phyloP scores from a whole-genome alignment of 2,888 invertebrate species.

The Trissolcus brochymenae region DNA sequence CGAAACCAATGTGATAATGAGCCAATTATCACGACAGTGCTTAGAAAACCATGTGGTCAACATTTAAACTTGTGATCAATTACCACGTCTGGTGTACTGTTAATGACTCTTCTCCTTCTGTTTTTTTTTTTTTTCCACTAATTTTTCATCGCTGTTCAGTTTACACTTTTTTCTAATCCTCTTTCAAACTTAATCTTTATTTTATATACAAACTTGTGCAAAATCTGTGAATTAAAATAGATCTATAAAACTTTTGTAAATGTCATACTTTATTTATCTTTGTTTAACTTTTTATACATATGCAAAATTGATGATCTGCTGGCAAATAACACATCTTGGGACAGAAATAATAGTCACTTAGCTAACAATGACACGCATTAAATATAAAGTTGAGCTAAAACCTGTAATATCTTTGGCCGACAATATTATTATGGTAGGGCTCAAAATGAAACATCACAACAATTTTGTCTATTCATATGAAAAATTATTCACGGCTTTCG shows the following conservation, averaged over 20 bases:
- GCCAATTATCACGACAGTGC: constrained; percentile 60
- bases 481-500: constrained; percentile 10
- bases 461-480: constrained; percentile 41
- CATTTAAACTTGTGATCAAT: constrained; percentile 69
- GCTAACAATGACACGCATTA: constrained; percentile 5
- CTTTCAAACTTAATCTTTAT: background rate
- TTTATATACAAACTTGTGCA: background rate
- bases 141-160: no score
- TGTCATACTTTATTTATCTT: background rate
- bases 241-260: background rate
- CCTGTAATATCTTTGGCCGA: constrained; percentile 16
- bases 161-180: constrained; percentile 9
- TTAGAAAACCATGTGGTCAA: constrained; percentile 63
- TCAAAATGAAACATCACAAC: constrained; percentile 34
- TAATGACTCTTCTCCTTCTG: constrained; percentile 60
- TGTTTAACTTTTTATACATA: background rate
- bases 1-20: constrained; percentile 57
- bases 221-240: background rate
- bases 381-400: constrained; percentile 13
- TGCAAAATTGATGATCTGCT: background rate
- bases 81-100: constrained; percentile 64
- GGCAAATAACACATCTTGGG: background rate
- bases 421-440: constrained; percentile 16
- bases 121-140: constrained; percentile 25
- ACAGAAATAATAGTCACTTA: background rate